A percentile compares a stretch with the other conserved stretches of the same genome.
phyloP scores from a whole-genome alignment of 1,140 invertebrate genomes.

The Drosophila kepulauana region DNA sequence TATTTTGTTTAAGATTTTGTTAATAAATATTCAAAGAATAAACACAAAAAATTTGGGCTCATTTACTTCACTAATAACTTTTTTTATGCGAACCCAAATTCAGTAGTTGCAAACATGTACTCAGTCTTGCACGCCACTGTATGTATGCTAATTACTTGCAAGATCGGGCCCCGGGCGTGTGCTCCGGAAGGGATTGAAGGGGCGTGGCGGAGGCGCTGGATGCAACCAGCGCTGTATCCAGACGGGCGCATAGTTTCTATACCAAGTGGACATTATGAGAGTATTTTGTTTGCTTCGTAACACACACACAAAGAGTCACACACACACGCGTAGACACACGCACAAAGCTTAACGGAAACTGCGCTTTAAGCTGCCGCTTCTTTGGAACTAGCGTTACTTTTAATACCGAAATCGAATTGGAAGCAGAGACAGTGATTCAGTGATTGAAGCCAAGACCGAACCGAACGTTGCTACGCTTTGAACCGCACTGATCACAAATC shows the following conservation, averaged over 20 bases:
- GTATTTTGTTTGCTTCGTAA: background rate
- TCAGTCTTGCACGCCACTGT: too few relatives aligned
- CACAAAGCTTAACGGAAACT: conserved; percentile 57
- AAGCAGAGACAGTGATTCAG: background rate
- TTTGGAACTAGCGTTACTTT: conserved; percentile 27
- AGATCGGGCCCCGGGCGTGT: conserved; percentile 66
- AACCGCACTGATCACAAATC: conserved; percentile 64
- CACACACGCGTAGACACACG: conserved; percentile 4
- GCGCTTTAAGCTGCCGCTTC: conserved; percentile 39
- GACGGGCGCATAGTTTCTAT: conserved; percentile 70
- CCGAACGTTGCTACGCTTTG: conserved; percentile 56
- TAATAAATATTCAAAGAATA: too few relatives aligned
- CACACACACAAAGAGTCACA: background rate
- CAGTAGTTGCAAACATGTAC: too few relatives aligned
- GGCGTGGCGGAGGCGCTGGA: conserved; percentile 42
- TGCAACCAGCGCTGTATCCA: conserved; percentile 76
- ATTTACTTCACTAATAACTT: too few relatives aligned
- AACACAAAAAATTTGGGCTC: too few relatives aligned
- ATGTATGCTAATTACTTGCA: conserved; percentile 60
- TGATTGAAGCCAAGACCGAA: conserved; percentile 3
- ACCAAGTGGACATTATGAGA: conserved; percentile 66
- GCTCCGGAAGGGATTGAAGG: conserved; percentile 73
- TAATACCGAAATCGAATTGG: background rate
- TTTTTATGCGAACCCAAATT: too few relatives aligned
- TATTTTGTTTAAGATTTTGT: too few relatives aligned